These are phyloP conservation scores for Linhomoeus sp. DNA, from an alignment of 2,888 invertebrate species.

Conservation along the genomic window DNA sequence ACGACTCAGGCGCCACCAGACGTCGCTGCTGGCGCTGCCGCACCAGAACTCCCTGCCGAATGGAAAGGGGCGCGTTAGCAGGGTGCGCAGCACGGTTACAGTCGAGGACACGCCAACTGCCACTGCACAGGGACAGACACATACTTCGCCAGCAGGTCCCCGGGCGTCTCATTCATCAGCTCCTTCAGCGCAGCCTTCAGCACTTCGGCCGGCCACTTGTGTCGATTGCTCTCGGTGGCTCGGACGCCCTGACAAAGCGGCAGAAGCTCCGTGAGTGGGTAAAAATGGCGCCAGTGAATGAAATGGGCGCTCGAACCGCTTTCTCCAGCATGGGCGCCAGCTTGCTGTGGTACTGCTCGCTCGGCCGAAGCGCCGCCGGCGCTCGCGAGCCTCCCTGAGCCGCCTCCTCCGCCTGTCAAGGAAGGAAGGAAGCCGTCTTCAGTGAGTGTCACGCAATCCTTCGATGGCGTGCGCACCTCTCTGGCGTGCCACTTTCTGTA, in stretches of 20 bases:
- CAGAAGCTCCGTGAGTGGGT: too few species aligned
- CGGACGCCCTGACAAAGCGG: slow-evolving; percentile 55
- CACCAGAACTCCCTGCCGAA: slow-evolving; percentile 71
- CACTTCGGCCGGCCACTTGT: slow-evolving; percentile 69
- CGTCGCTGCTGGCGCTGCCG: slow-evolving; percentile 60
- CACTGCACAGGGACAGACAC: neutral
- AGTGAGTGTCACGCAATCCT: neutral
- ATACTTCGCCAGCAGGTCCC: slow-evolving; percentile 61
- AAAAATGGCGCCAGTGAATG: too few species aligned
- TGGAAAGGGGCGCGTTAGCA: neutral
- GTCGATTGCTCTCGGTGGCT: slow-evolving; percentile 55
- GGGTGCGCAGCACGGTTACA: neutral
- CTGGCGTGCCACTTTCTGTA: slow-evolving; percentile 91
- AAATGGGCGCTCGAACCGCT: slow-evolving; percentile 20
- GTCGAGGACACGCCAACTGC: neutral
- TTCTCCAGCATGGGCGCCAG: slow-evolving; percentile 63
- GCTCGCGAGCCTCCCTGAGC: neutral
- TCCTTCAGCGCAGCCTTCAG: slow-evolving; percentile 63
- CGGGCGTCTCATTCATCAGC: slow-evolving; percentile 70
- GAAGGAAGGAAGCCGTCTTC: too few species aligned
- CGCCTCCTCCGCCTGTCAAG: neutral
- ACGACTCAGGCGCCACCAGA: slow-evolving; percentile 80
- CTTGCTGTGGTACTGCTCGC: slow-evolving; percentile 73
- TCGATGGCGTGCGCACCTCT: slow-evolving; percentile 48
- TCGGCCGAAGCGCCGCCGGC: slow-evolving; percentile 41